These are phyloP conservation scores for Poecilia wingei DNA, from an alignment of 2,797 vertebrate species.

Conservation along the genomic window DNA sequence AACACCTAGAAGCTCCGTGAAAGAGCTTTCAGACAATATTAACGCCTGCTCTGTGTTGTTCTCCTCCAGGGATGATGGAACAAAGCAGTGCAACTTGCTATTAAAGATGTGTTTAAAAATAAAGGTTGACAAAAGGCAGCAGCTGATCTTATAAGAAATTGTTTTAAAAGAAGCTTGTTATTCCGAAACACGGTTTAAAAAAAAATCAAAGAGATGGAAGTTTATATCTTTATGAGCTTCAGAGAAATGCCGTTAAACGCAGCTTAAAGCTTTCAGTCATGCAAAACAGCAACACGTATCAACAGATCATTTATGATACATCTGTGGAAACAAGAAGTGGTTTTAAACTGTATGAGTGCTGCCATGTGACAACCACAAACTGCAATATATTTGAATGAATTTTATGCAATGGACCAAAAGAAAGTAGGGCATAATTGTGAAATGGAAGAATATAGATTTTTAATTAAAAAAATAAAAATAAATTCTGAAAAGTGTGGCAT, in stretches of 20 bases:
- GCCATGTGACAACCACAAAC: neutral
- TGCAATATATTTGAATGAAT: neutral
- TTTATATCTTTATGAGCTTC: neutral
- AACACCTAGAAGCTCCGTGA: neutral
- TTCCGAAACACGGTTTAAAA: neutral
- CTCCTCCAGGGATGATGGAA: slow-evolving; percentile 1
- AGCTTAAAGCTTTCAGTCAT: neutral
- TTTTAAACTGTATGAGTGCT: neutral
- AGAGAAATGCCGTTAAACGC: neutral
- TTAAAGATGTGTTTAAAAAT: slow-evolving; percentile 12
- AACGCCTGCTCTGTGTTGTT: neutral
- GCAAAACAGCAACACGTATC: neutral
- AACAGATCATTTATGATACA: neutral
- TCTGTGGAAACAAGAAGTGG: neutral
- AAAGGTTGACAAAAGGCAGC: slow-evolving; percentile 6
- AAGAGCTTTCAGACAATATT: slow-evolving; percentile 8
- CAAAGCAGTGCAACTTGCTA: slow-evolving; percentile 2
- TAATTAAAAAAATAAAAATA: neutral
- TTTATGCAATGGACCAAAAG: neutral
- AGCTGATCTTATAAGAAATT: neutral
- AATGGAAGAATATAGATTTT: neutral
- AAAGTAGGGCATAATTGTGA: neutral
- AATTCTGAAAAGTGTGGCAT: neutral
- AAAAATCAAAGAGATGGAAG: neutral
- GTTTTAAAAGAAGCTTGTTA: neutral